phyloP scores from a whole-genome alignment of 2,113 vertebrate species.

The Pogona vitticeps region DNA sequence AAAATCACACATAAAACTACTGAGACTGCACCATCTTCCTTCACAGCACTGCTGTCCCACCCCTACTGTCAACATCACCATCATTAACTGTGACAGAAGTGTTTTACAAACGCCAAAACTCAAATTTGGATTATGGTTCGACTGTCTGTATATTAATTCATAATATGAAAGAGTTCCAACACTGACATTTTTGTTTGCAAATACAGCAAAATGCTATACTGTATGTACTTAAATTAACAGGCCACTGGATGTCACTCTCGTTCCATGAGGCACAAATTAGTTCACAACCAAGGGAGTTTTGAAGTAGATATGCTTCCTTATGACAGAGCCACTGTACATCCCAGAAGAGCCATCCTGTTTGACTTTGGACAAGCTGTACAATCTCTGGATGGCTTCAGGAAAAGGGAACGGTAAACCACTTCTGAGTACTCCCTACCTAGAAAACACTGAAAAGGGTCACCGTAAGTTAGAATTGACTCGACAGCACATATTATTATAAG shows the following conservation, averaged over 20 bases:
- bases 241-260: slow-evolving; percentile 47
- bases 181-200: fast-evolving
- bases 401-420: too few relatives aligned
- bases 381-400: too few relatives aligned
- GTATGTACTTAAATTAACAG: background rate
- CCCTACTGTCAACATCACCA: too few relatives aligned
- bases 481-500: too few relatives aligned
- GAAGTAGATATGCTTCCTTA: background rate
- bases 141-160: background rate
- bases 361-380: too few relatives aligned
- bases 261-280: background rate
- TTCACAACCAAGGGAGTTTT: background rate
- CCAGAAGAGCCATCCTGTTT: background rate
- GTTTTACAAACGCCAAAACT: background rate
- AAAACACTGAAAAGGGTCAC: too few relatives aligned
- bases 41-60: background rate
- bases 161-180: fast-evolving
- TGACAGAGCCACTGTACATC: too few relatives aligned
- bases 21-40: background rate
- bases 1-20: background rate
- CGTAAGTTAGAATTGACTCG: too few relatives aligned
- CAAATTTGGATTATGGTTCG: background rate
- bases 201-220: fast-evolving
- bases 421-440: too few relatives aligned
- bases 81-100: background rate